A percentile compares a stretch with the other conserved stretches of the same genome.
phyloP scores from a whole-genome alignment of 2,797 vertebrate species.

The Mycteria americana region DNA sequence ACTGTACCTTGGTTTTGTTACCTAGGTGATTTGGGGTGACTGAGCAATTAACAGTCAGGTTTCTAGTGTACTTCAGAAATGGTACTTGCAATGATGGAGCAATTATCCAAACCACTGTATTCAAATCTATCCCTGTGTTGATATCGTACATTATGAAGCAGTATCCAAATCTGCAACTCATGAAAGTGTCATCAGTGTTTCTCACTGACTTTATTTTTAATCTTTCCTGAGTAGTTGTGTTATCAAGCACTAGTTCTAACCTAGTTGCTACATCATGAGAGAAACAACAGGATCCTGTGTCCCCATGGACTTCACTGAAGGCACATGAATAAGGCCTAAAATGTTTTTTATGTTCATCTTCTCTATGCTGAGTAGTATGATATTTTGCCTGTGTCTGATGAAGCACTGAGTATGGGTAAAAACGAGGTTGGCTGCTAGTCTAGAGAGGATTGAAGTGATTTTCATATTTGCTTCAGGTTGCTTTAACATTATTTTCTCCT shows the following conservation, averaged over 20 bases:
- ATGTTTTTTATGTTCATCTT: neutral
- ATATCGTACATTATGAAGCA: fast-evolving
- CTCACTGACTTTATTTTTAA: neutral
- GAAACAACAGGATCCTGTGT: neutral
- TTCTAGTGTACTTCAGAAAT: neutral
- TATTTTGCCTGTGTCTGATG: neutral
- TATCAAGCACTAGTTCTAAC: neutral
- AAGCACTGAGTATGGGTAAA: neutral
- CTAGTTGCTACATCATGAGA: neutral
- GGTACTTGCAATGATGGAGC: neutral
- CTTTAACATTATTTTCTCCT: neutral
- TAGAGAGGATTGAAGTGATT: neutral
- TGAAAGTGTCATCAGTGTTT: neutral
- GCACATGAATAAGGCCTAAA: neutral
- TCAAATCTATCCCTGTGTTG: neutral
- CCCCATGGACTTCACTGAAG: neutral
- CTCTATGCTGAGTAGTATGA: neutral
- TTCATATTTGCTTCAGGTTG: neutral
- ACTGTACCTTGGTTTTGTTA: neutral
- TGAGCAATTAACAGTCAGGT: neutral
- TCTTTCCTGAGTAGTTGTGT: neutral
- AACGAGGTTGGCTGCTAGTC: neutral
- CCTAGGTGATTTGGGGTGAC: neutral
- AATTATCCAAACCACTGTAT: neutral
- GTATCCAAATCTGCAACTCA: neutral